Conservation (phyloP, 1,140 invertebrate species). For the Lethrus apterus region DNA sequence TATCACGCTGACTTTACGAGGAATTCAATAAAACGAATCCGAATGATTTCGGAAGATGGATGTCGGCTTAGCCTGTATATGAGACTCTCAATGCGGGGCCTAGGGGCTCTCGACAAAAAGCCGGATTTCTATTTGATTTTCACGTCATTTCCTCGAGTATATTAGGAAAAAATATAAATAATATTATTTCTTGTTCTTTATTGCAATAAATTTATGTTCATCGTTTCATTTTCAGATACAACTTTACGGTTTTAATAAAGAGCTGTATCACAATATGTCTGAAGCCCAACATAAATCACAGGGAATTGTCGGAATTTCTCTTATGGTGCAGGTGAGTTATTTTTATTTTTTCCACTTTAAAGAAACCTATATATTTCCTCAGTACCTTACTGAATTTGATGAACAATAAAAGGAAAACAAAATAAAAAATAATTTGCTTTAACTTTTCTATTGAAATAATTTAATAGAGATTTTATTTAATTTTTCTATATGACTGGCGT, state of each 20-base stretch:
- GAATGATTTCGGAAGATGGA: slow-evolving; percentile 13
- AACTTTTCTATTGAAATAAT: too few species aligned
- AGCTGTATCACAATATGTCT: slow-evolving; percentile 94
- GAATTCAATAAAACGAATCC: slow-evolving; percentile 12
- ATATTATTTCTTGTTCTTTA: neutral
- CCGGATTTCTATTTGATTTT: slow-evolving; percentile 10
- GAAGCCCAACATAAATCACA: slow-evolving; percentile 90
- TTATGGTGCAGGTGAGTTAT: too few species aligned
- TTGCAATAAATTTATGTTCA: neutral
- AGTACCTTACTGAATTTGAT: too few species aligned
- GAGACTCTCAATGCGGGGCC: neutral
- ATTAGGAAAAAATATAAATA: slow-evolving; percentile 9
- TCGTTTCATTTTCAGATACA: slow-evolving; percentile 73
- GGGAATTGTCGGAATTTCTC: slow-evolving; percentile 84
- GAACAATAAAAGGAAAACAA: too few species aligned
- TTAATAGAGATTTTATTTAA: too few species aligned
- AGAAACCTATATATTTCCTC: too few species aligned
- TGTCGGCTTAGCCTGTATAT: slow-evolving; percentile 9
- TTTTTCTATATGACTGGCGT: too few species aligned
- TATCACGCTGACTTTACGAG: slow-evolving; percentile 11
- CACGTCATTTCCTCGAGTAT: slow-evolving; percentile 10
- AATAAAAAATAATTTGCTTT: too few species aligned
- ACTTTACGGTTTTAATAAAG: slow-evolving; percentile 90
- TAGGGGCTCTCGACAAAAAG: neutral
- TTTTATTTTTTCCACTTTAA: too few species aligned